Evolutionary conservation across 2,888 invertebrate species (phyloP).

Genomic region (Phanerotoma sp.): DNA sequence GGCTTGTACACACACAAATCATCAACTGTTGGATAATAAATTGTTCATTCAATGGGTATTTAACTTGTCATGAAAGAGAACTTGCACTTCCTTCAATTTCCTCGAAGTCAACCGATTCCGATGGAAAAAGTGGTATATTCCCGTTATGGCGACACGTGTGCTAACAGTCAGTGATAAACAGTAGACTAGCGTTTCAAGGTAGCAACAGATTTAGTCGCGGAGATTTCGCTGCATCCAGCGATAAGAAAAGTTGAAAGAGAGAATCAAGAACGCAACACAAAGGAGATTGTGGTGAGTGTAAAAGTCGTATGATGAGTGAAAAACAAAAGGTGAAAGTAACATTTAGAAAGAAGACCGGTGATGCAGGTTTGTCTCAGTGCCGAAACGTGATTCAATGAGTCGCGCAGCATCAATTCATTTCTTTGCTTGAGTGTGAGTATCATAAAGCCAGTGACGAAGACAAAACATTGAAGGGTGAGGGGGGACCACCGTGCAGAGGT

Average conservation of each 20-base stretch:
- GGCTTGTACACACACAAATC: not conserved
- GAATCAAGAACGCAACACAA: not conserved
- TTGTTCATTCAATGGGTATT: not conserved
- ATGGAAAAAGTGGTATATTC: conserved; percentile 21
- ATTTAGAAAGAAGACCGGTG: conserved; percentile 32
- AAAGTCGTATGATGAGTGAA: not conserved
- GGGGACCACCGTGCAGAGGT: conserved; percentile 12
- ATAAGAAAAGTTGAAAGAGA: conserved; percentile 27
- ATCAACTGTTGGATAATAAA: not conserved
- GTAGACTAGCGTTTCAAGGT: no score
- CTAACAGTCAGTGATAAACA: no score
- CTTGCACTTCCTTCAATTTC: conserved; percentile 10
- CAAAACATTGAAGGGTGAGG: conserved; percentile 33
- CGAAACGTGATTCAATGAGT: conserved; percentile 35
- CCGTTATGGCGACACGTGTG: conserved; percentile 14
- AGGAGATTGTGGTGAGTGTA: not conserved
- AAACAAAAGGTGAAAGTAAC: conserved; percentile 30
- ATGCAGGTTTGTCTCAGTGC: not conserved
- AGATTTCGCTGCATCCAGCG: no score
- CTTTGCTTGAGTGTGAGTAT: conserved; percentile 12
- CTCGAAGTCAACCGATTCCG: conserved; percentile 7
- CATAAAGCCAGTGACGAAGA: not conserved
- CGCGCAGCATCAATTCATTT: conserved; percentile 39
- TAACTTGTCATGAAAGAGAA: conserved; percentile 1
- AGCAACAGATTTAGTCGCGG: no score